Conservation (phyloP, 53 echinoderm and acorn worm genomes). For the Patiria pectinifera region DNA sequence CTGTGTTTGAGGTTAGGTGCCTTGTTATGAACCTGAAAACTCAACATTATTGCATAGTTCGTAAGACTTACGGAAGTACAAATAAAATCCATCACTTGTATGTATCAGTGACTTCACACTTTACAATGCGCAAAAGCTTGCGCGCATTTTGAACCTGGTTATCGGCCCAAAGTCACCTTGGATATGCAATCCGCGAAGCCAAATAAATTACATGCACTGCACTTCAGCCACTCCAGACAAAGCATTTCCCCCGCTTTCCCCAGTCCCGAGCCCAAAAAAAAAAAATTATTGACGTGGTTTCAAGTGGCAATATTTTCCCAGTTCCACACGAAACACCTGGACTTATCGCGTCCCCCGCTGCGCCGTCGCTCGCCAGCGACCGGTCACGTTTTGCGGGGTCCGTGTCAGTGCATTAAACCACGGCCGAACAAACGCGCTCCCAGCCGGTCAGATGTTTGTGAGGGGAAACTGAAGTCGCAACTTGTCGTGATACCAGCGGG, state of each 20-base stretch:
- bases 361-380: constrained; percentile 13
- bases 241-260: too few relatives aligned
- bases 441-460: constrained; percentile 21
- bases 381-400: constrained; percentile 30
- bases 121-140: background rate
- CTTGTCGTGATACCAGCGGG: constrained; percentile 9
- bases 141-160: background rate
- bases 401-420: constrained; percentile 51
- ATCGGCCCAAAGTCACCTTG: background rate
- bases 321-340: constrained; percentile 29
- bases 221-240: background rate
- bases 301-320: constrained; percentile 35
- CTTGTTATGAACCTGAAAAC: too few relatives aligned
- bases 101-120: background rate
- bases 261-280: background rate
- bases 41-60: background rate
- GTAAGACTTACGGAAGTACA: too few relatives aligned
- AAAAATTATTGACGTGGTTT: constrained; percentile 37
- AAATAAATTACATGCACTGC: constrained; percentile 19
- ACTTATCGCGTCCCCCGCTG: constrained; percentile 14
- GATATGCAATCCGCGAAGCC: background rate
- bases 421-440: background rate
- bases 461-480: background rate
- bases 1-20: background rate
- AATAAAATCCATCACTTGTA: background rate